Base-by-base conservation (phyloP, 2,888 invertebrate species). In the Rhagium mordax region DNA sequence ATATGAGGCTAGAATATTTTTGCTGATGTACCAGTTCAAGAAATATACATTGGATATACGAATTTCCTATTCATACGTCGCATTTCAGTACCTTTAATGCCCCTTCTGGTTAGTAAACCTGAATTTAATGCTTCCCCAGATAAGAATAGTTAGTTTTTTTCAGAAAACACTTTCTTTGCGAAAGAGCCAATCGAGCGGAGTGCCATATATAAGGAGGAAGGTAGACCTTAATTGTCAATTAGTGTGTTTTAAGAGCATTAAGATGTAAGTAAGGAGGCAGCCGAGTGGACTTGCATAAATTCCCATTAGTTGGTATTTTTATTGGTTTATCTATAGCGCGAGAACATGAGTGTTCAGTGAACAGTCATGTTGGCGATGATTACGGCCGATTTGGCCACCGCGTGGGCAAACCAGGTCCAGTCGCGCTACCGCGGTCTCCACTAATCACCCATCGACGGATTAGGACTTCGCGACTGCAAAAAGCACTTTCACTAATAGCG, bases 291-390 rank as follows among this genome's bases (percentile, higher is more conserved):
- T 83, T 82, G 85, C 84, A 85, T 85, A 85, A 85, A 85, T 85
- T 84, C 84, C 84, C 85, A 84, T 85, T 85, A 84, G 83, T 74
- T 77, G 81, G 79, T 81, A 83, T 85, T 85, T 85, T 84, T 85
- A 84, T 81, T 83, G 81, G 84, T 82, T 84, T 85, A 85, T 85
- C 85, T 83, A 79, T 75, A 79, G 82, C 81, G 82, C 79, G 81
- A 80, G 81, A 83, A 85, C 86, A 86, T 83, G 85, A 83, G 82
- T 85, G 85, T 83, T 85, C 86, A 85, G 77, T 85, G 86, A 85
- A 82, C 84, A 85, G 82, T 82, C 85, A 84, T 85, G 86, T 67
- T 67, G 77, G 76, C 81, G 83, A 83, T 84, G 85, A 86, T 85
- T 85, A 82, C 81, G 81, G 81, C 80, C 81, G 82, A 81, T 81